Percentiles rank a stretch among this genome's conserved stretches.
phyloP scores from a whole-genome alignment of 2,797 vertebrate genomes.

The Lutjanus campechanus region DNA sequence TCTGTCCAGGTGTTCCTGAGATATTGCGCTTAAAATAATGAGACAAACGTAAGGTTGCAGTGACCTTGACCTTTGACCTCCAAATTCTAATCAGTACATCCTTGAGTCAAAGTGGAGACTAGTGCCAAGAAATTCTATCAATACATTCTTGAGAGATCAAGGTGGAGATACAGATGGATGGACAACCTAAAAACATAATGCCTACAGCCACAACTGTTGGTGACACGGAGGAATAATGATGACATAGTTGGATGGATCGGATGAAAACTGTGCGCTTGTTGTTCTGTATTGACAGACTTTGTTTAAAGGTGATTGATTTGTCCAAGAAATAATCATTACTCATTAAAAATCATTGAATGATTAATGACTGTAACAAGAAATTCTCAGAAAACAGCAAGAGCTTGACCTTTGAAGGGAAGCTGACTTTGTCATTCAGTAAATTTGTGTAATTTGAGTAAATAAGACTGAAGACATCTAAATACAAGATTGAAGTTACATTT shows the following conservation, averaged over 20 bases:
- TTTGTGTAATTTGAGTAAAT: not conserved
- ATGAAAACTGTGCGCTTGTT: slow-evolving; percentile 37
- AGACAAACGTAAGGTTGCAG: too few species aligned
- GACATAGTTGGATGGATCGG: slow-evolving; percentile 37
- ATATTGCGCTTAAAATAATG: too few species aligned
- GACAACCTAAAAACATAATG: too few species aligned
- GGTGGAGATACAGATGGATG: too few species aligned
- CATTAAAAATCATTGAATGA: slow-evolving; percentile 64
- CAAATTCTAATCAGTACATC: too few species aligned
- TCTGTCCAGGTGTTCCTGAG: too few species aligned
- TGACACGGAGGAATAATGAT: not conserved
- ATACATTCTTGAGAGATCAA: too few species aligned
- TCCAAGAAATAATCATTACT: slow-evolving; percentile 64
- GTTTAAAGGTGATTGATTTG: slow-evolving; percentile 59
- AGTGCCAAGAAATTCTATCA: too few species aligned
- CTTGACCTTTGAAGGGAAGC: slow-evolving; percentile 39
- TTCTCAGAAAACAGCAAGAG: slow-evolving; percentile 42
- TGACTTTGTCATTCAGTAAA: slow-evolving; percentile 25
- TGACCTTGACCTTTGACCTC: too few species aligned
- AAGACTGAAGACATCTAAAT: not conserved
- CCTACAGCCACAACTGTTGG: too few species aligned
- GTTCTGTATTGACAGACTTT: slow-evolving; percentile 52
- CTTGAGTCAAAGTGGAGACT: too few species aligned
- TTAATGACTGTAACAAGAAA: slow-evolving; percentile 58
- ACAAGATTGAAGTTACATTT: not conserved